Evolutionary conservation across 2,888 invertebrate genomes (phyloP).

Genomic region (Acanthococcus lagerstroemiae): DNA sequence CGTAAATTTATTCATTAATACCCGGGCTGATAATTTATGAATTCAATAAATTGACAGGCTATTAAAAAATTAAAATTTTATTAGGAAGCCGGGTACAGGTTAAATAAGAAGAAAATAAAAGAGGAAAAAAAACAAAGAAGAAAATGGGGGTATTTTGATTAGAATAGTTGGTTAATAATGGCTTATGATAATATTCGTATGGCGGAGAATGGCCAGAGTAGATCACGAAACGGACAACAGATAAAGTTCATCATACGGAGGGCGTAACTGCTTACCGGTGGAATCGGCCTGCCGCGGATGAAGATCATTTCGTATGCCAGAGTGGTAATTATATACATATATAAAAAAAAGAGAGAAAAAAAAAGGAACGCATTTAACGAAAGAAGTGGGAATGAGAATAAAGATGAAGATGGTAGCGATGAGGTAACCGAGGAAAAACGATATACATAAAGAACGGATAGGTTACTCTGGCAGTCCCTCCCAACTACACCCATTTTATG

Average conservation of each 20-base stretch:
- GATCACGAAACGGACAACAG: constrained; percentile 18
- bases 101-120: background rate
- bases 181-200: constrained; percentile 20
- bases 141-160: background rate
- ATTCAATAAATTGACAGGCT: constrained; percentile 7
- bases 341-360: background rate
- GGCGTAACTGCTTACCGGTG: constrained; percentile 25
- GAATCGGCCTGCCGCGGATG: constrained; percentile 22
- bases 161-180: constrained; percentile 24
- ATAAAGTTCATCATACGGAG: constrained; percentile 26
- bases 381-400: constrained; percentile 20
- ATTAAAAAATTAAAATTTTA: constrained; percentile 22
- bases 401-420: constrained; percentile 26
- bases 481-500: constrained; percentile 28
- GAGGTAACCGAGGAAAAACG: constrained; percentile 16
- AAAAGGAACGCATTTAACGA: constrained; percentile 13
- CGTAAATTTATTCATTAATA: background rate
- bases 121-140: background rate
- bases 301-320: constrained; percentile 22
- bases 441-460: constrained; percentile 27
- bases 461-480: constrained; percentile 18
- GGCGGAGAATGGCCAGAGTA: constrained; percentile 11
- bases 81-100: background rate
- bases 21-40: background rate
- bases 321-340: constrained; percentile 16